Conservation (phyloP, 2,113 vertebrate species). For the Bubo bubo region DNA sequence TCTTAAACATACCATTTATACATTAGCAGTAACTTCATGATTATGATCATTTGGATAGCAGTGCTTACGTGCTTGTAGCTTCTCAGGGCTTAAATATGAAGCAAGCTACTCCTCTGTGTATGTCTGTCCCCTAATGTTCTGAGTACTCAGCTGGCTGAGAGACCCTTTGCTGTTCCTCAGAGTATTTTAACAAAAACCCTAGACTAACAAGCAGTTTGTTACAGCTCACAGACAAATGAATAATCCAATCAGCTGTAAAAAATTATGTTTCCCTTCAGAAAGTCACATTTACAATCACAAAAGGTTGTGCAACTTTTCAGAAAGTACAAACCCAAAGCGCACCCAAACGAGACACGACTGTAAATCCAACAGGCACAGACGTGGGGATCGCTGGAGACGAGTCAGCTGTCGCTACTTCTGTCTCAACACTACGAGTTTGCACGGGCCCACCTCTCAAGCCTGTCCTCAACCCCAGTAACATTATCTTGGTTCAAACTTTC, state of each 20-base stretch:
- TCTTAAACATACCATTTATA: not conserved
- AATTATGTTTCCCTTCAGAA: not conserved
- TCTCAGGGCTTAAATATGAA: not conserved
- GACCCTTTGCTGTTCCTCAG: not conserved
- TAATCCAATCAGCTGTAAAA: not conserved
- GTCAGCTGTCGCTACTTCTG: not conserved
- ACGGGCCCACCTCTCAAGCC: not conserved
- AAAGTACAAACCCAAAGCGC: not conserved
- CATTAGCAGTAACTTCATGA: not conserved
- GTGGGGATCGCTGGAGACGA: not conserved
- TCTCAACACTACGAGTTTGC: not conserved
- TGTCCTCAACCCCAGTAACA: too few species aligned
- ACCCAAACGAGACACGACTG: not conserved
- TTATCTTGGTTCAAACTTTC: not conserved
- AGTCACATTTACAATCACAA: not conserved
- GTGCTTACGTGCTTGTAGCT: not conserved
- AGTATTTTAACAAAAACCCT: not conserved
- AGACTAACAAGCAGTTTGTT: not conserved
- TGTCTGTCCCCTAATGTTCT: not conserved
- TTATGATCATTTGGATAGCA: not conserved
- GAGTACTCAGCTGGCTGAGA: not conserved
- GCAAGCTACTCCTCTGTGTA: not conserved
- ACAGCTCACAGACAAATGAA: not conserved
- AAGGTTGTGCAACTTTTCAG: not conserved
- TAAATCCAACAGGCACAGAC: not conserved